Base-by-base conservation (phyloP, 2,797 vertebrate genomes). In the Smutsia temminckii region DNA sequence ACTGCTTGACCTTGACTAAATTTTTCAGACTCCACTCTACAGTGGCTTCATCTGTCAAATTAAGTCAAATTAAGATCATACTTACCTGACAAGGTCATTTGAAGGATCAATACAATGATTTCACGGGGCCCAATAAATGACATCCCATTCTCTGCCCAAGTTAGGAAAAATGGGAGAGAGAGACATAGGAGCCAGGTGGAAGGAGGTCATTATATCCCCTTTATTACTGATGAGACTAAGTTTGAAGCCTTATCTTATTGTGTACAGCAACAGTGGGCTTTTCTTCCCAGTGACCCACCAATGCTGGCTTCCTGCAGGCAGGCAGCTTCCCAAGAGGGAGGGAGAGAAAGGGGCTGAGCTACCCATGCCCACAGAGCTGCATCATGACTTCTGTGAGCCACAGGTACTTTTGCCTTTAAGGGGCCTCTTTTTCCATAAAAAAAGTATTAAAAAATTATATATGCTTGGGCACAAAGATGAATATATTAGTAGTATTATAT, bases 31-130 rank as follows among this genome's bases (percentile, higher is more conserved):
- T 79, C 74, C 78, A 17, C 89, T 84, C 14, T 18, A 79, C 46
- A 68, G 17, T 55, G n/a, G 64, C 34, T 95, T 85, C 14, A 40
- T 85, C 93, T 92, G 66, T 81, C 51, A 74, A 93, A 86, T 80
- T 89, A 93, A 92, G 61, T 51, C 51, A 74, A 93, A 86, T 77
- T 89, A 92, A 92, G 61, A 51, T 81, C n/a, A 61, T 34, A 25
- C 11, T 71, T 77, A 40, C 21, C 23, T 4, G 29, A 72, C 21
- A 74, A 81, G 34, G 21, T 64, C 68, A 84, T 40, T 87, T 75
- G 93, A 75, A 85, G 46, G 34, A 91, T 75, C 32, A 80, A 46
- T n/a, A 81, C 5, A 37, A 8, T 95, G 74, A 80, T 85, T 63
- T 77, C 34, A 80, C 18, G 13, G 49, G 57, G 20, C 4, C 59